Evolutionary conservation across 1,140 invertebrate genomes (phyloP).

Genomic region (Drosophila pruinosa): DNA sequence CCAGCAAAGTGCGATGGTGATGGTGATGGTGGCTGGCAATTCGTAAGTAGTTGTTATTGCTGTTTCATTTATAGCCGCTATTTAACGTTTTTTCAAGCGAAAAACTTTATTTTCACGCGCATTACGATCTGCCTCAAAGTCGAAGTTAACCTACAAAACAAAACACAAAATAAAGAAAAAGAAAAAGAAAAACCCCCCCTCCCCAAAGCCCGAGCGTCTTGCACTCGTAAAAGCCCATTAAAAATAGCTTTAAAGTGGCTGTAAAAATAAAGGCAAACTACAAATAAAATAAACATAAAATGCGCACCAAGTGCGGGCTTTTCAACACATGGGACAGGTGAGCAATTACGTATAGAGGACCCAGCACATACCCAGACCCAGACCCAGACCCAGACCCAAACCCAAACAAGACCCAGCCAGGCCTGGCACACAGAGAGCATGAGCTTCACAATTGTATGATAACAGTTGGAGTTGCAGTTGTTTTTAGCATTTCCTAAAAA

Average conservation of each 20-base stretch:
- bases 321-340: too few species aligned
- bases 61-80: slow-evolving; percentile 67
- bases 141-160: slow-evolving; percentile 39
- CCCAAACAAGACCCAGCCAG: too few species aligned
- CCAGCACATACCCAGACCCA: neutral
- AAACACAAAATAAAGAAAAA: slow-evolving; percentile 23
- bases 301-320: slow-evolving; percentile 64
- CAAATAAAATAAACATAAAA: slow-evolving; percentile 67
- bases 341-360: too few species aligned
- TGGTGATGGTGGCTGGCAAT: too few species aligned
- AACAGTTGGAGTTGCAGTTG: too few species aligned
- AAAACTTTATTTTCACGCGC: slow-evolving; percentile 79
- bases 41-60: slow-evolving; percentile 36
- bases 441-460: too few species aligned
- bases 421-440: too few species aligned
- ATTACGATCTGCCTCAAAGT: slow-evolving; percentile 53
- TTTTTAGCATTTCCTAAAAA: too few species aligned
- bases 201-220: too few species aligned
- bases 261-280: slow-evolving; percentile 70
- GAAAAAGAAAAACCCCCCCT: too few species aligned
- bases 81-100: slow-evolving; percentile 75
- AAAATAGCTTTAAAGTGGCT: slow-evolving; percentile 72
- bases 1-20: too few species aligned
- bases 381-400: neutral
- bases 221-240: slow-evolving; percentile 73